Percentiles rank a stretch among this genome's conserved stretches.
phyloP scores from a whole-genome alignment of 2,797 vertebrate species.

The Gadopsis marmoratus region DNA sequence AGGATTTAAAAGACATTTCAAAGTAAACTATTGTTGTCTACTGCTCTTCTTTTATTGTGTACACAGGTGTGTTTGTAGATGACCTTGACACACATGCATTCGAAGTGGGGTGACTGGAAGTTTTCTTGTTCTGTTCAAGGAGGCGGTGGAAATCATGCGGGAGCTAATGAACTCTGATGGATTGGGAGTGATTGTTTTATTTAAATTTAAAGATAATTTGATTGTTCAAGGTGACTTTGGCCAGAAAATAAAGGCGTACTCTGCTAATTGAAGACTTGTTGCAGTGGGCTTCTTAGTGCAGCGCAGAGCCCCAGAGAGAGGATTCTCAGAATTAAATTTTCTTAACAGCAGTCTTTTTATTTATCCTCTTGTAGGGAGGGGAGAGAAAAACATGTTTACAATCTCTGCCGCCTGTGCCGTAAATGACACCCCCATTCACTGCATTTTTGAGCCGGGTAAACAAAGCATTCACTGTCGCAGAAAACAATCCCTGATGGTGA shows the following conservation, averaged over 20 bases:
- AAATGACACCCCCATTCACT: slow-evolving; percentile 61
- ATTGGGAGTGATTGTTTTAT: slow-evolving; percentile 73
- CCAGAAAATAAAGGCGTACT: slow-evolving; percentile 65
- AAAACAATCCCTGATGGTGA: slow-evolving; percentile 65
- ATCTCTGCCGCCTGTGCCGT: slow-evolving; percentile 46
- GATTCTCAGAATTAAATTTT: slow-evolving; percentile 75
- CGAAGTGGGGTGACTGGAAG: background rate
- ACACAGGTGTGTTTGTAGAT: slow-evolving; percentile 41
- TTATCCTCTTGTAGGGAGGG: slow-evolving; percentile 66
- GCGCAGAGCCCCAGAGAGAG: slow-evolving; percentile 60
- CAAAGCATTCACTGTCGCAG: slow-evolving; percentile 68
- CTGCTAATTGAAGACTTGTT: slow-evolving; percentile 78
- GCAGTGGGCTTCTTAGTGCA: slow-evolving; percentile 50
- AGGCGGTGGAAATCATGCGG: slow-evolving; percentile 44
- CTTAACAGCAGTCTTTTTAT: slow-evolving; percentile 73
- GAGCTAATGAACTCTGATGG: slow-evolving; percentile 70
- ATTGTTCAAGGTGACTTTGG: slow-evolving; percentile 84
- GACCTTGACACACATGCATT: slow-evolving; percentile 32
- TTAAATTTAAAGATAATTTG: slow-evolving; percentile 75
- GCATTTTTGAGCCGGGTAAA: slow-evolving; percentile 63
- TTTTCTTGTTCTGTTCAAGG: slow-evolving; percentile 14
- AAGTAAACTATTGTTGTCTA: background rate
- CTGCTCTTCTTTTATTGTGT: slow-evolving; percentile 12
- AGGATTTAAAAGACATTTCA: slow-evolving; percentile 54
- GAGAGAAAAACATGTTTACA: slow-evolving; percentile 78